Evolutionary conservation across 1,140 invertebrate genomes (phyloP), one percentile per base, ranked within the genome.

Genomic region (Stegodyphus mimosarum): DNA sequence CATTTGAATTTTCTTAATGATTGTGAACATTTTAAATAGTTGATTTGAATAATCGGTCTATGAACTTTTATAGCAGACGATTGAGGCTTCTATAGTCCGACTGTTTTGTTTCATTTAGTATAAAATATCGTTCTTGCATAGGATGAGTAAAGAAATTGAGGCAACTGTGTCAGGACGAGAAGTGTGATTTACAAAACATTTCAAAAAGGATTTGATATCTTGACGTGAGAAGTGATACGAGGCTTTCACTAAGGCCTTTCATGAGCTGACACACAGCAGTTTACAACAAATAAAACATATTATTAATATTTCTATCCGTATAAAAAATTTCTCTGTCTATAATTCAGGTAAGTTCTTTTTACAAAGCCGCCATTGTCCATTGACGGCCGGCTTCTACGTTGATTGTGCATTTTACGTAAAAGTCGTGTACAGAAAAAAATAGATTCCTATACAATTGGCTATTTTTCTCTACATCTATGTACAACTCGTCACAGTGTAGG

Each of bases 341-440:
- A 81, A 81, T 81, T 81, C 78, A 81, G 51, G 51, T 81, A 69
- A 75, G 81, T 84, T 69, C 60, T 83, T 83, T 84, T 75, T 84
- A 84, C 81, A 84, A 64, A 84, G 81, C 73, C 81, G 72, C 60
- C 72, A 74, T 60, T 66, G 7, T 10, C 18, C 70, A 48, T 52
- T 49, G 71, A 66, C 72, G 52, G 55, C 73, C 64, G 72, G 81
- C 81, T 86, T 78, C 83, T 86, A 86, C 75, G 74, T 73, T 86
- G 83, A 86, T 86, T 86, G 83, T 86, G 83, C 83, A 86, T 71
- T n/a, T n/a, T 77, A 86, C 74, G 83, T 86, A 86, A 86, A 86
- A 86, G 74, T 86, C 75, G 83, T 86, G 83, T 84, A 86, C 83
- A 78, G 83, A 86, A 86, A 86, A 86, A 86, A 77, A 86, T 86